Conservation (phyloP, 2,113 vertebrate genomes). For the Myiagra hebetior region DNA sequence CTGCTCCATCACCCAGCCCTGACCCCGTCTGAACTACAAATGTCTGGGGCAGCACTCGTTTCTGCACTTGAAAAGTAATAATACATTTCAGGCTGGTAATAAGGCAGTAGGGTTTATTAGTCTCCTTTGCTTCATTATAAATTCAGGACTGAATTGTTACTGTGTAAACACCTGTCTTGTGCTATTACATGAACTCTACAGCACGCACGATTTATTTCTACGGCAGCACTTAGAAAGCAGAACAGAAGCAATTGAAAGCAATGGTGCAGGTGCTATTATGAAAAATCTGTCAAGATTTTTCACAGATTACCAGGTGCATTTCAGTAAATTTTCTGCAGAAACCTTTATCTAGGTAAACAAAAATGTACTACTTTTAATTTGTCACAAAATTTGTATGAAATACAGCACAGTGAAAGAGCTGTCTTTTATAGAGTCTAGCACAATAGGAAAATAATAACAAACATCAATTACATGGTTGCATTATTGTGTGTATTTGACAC, state of each 20-base stretch:
- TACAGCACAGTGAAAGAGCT: not conserved
- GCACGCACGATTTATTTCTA: not conserved
- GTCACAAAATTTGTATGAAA: not conserved
- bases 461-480: not conserved
- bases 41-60: not conserved
- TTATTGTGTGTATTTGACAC: not conserved
- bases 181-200: accelerated
- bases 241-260: not conserved
- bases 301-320: not conserved
- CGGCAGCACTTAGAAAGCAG: not conserved
- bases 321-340: not conserved
- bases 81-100: not conserved
- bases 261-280: not conserved
- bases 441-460: not conserved
- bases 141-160: not conserved
- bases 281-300: not conserved
- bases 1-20: not conserved
- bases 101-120: not conserved
- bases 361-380: not conserved
- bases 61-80: not conserved
- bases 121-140: not conserved
- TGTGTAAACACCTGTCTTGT: not conserved
- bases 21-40: accelerated
- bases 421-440: not conserved
- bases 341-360: not conserved